Evolutionary conservation across 2,797 vertebrate genomes (phyloP).

Genomic region (Ambastaia sidthimunki): DNA sequence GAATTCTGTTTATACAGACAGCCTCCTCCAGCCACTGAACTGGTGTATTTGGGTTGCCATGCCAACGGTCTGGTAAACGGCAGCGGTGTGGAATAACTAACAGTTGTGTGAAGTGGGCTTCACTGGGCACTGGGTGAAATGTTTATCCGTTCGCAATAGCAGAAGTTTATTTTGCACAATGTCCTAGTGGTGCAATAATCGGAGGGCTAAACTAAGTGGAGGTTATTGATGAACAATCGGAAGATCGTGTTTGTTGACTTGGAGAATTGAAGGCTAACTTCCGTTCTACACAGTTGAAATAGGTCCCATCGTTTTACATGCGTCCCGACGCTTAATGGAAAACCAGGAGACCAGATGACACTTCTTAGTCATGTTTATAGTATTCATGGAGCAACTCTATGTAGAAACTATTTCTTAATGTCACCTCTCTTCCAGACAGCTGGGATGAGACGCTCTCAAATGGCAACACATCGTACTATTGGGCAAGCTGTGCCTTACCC

Average conservation of each 20-base stretch:
- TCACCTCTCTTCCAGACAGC: conserved; percentile 28
- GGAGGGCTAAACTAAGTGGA: not conserved
- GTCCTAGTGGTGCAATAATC: conserved; percentile 1
- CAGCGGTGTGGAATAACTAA: conserved; percentile 46
- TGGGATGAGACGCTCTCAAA: conserved; percentile 23
- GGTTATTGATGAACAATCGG: not conserved
- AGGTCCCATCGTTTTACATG: no score
- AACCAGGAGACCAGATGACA: not conserved
- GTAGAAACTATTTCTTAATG: conserved; percentile 39
- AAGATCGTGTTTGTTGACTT: not conserved
- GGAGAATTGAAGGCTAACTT: not conserved
- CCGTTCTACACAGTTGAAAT: not conserved
- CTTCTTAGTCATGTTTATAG: not conserved
- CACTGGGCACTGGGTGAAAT: conserved; percentile 45
- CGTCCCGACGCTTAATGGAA: no score
- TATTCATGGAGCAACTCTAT: not conserved
- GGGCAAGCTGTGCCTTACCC: conserved; percentile 63
- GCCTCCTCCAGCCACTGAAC: conserved; percentile 21
- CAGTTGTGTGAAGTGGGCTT: conserved; percentile 38
- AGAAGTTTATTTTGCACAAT: conserved; percentile 18
- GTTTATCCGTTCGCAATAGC: not conserved
- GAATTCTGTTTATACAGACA: conserved; percentile 18
- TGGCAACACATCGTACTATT: conserved; percentile 56
- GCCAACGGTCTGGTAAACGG: conserved; percentile 39
- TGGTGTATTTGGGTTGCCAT: conserved; percentile 38